A percentile compares a stretch with the other conserved stretches of the same genome.
phyloP scores from a whole-genome alignment of 2,113 vertebrate species.

The Rhinoptilus africanus region DNA sequence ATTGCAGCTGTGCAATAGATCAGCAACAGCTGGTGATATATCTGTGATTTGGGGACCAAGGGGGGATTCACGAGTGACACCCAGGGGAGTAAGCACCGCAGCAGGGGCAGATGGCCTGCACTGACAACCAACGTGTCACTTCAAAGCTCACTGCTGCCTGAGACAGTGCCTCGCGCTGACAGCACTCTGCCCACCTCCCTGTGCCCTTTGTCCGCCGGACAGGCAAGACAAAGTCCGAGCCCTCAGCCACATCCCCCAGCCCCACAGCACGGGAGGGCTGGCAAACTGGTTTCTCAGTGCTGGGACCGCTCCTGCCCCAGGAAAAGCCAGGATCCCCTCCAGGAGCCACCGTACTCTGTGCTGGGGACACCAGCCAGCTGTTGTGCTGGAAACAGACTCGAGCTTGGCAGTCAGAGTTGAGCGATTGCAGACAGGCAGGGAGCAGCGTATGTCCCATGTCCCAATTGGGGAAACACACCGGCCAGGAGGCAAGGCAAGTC shows the following conservation, averaged over 20 bases:
- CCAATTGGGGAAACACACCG: not conserved
- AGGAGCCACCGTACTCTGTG: not conserved
- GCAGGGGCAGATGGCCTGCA: no score
- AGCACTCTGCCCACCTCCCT: not conserved
- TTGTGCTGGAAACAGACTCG: not conserved
- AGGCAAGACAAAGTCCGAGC: not conserved
- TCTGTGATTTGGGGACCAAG: not conserved
- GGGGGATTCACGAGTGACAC: not conserved
- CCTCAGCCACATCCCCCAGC: no score
- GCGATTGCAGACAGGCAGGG: not conserved
- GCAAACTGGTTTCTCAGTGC: not conserved
- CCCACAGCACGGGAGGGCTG: no score
- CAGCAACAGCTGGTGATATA: not conserved
- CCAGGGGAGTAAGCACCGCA: rapidly evolving
- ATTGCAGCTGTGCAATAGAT: rapidly evolving
- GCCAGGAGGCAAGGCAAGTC: not conserved
- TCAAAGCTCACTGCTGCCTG: not conserved
- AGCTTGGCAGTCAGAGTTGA: rapidly evolving
- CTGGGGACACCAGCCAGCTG: rapidly evolving
- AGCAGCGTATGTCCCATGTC: rapidly evolving
- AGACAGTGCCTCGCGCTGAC: rapidly evolving
- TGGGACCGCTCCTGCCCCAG: not conserved
- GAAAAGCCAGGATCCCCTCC: not conserved
- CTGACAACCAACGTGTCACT: no score
- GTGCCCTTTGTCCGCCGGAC: rapidly evolving